Base-by-base conservation (phyloP, 2,113 vertebrate species). In the Menura novaehollandiae region DNA sequence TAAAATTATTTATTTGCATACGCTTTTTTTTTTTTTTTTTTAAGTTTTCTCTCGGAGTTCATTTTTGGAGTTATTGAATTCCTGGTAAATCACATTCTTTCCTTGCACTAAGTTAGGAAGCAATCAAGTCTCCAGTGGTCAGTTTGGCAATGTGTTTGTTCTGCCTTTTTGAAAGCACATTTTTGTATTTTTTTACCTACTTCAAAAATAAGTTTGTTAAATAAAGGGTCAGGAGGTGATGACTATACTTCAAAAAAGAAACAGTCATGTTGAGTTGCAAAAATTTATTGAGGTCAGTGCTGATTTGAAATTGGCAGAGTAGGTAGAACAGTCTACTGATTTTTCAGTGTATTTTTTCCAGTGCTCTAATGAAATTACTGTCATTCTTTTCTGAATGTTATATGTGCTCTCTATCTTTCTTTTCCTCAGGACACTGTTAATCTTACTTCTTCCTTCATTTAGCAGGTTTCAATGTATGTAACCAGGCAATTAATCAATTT, bases 231-330 rank as follows among this genome's bases (percentile, higher is more conserved):
- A 71, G n/a, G 43, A 83, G 46, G 55, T 85, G 74, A 73, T 68
- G 81, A 43, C 53, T 76, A 12, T 68, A 62, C 41, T 93, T 93
- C 87, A 88, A 37, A 83, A 91, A 91, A 43, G 58, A 91, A 94
- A 67, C 24, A 49, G 68, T 79, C 49, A n/a, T 44, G 8, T 46
- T 60, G 69, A 93, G 49, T 37, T 92, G 32, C 79, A 81, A 85
- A 68, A 95, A 89, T 82, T 94, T 85, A 69, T 92, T 91, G 91
- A 95, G 89, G 46, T 91, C 41, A 68, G 17, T 63, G 19, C 33
- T 85, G 71, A 93, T 1, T 2, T 85, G 86, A 89, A 95, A 68
- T 73, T 91, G 91, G 68, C 68, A 37, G 69, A 85, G 19, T 43
- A 59, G 15, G 16, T 77, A 69, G 81, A 95, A 76, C 13, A 77